These are phyloP conservation scores for Eulemur rubriventer DNA, from an alignment of 2,797 vertebrate genomes.

Conservation along the genomic window DNA sequence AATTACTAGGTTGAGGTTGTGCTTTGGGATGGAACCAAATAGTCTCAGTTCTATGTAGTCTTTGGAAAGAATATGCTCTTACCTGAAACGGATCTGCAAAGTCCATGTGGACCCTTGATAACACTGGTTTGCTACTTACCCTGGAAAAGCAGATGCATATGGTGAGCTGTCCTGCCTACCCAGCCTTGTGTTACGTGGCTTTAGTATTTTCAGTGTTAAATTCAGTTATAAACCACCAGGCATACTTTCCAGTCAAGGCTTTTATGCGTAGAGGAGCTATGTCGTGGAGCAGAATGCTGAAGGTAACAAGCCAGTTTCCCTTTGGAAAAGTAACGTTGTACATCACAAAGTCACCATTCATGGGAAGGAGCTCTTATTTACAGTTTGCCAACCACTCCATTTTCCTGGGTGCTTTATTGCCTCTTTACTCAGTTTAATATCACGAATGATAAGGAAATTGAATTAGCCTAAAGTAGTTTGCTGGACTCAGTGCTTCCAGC, in stretches of 20 bases:
- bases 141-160: background rate
- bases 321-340: background rate
- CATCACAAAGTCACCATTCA: background rate
- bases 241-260: background rate
- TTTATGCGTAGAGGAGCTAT: background rate
- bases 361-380: background rate
- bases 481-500: background rate
- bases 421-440: background rate
- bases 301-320: background rate
- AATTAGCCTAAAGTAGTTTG: background rate
- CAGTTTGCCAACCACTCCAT: background rate
- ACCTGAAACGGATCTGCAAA: background rate
- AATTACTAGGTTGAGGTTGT: background rate
- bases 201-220: slow-evolving; percentile 11
- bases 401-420: background rate
- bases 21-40: background rate
- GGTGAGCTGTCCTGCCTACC: background rate
- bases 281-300: background rate
- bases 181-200: background rate
- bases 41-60: background rate
- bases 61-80: background rate
- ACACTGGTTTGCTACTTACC: background rate
- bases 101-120: background rate
- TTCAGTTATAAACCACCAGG: background rate
- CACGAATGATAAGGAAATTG: background rate